These are phyloP conservation scores for Cotesia typhae DNA, from an alignment of 1,140 invertebrate genomes.

Conservation along the genomic window DNA sequence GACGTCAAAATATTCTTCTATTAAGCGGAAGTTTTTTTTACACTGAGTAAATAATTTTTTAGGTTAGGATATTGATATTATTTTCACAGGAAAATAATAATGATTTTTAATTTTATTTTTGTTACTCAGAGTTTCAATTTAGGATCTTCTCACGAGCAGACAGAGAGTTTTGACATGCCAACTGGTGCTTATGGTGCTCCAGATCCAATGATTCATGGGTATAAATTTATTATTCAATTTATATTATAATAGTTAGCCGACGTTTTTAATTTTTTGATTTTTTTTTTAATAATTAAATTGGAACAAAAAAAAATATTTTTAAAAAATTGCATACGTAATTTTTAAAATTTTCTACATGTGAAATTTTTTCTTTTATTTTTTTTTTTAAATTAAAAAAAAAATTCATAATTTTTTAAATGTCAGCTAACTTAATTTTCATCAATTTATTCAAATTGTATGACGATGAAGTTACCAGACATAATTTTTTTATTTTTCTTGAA, in stretches of 20 bases:
- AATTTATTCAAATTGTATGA: neutral
- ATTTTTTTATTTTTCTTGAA: too few relatives aligned
- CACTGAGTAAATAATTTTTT: too few relatives aligned
- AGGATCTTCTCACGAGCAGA: slow-evolving; percentile 64
- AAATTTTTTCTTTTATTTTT: too few relatives aligned
- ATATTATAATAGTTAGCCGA: neutral
- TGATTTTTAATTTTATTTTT: slow-evolving; percentile 26
- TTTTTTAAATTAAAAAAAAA: too few relatives aligned
- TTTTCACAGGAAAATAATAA: neutral
- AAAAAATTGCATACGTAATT: too few relatives aligned
- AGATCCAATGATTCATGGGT: slow-evolving; percentile 67
- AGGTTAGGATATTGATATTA: neutral
- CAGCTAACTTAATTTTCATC: neutral
- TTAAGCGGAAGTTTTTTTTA: too few relatives aligned
- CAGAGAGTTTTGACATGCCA: slow-evolving; percentile 52
- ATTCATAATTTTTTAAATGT: too few relatives aligned
- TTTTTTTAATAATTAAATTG: too few relatives aligned
- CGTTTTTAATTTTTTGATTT: too few relatives aligned
- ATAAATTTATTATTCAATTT: slow-evolving; percentile 33
- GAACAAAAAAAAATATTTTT: too few relatives aligned
- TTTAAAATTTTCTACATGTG: too few relatives aligned
- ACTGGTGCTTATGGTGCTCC: slow-evolving; percentile 66
- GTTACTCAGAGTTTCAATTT: slow-evolving; percentile 69
- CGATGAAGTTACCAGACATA: neutral
- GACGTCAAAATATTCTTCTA: too few relatives aligned